Base-by-base conservation (phyloP, 2,888 invertebrate genomes). In the Drosophila glabriapex region DNA sequence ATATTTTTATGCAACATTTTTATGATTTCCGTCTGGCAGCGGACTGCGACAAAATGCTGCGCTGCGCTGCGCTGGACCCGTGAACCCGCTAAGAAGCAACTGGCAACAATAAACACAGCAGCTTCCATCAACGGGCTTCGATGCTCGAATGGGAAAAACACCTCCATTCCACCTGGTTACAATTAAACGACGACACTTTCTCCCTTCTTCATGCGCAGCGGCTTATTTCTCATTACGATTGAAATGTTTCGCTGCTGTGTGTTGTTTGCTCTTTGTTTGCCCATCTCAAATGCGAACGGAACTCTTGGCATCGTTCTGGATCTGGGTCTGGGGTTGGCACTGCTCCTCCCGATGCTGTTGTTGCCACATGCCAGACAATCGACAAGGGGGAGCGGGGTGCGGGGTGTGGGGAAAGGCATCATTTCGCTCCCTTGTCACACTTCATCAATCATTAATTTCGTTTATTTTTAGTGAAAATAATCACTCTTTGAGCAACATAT, bases 1-100 rank as follows among this genome's bases (percentile, higher is more conserved):
- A 87, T 85, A 83, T 88, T 82, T 86, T 82, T 88, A 82, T 88
- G 89, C 86, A 85, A 89, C 89, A 84, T 84, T 89, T 87, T 87
- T 87, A 87, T 81, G 86, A 89, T 89, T 89, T 87, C 86, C 86
- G 86, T 87, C 86, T 88, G 88, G 78, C 56, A 73, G 69, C 63
- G 68, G 74, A 46, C 77, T 66, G 74, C 37, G 62, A 71, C 72
- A 53, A 68, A 70, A 74, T 75, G 68, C 73, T 63, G 76, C 69
- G 60, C 46, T 35, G 35, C 14, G 35, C 49, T 33, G 33, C 28
- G 19, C 39, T 56, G 63, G 22, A 55, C 55, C 37, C 28, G 29
- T n/a, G n/a, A 16, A 29, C 29, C 3, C 3, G 29, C 19, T 25
- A 46, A 16, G 46, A 46, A 31, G 49, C 25, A 29, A 35, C 52